phyloP scores from a whole-genome alignment of 1,140 invertebrate species.

The Drosophila arizonae region DNA sequence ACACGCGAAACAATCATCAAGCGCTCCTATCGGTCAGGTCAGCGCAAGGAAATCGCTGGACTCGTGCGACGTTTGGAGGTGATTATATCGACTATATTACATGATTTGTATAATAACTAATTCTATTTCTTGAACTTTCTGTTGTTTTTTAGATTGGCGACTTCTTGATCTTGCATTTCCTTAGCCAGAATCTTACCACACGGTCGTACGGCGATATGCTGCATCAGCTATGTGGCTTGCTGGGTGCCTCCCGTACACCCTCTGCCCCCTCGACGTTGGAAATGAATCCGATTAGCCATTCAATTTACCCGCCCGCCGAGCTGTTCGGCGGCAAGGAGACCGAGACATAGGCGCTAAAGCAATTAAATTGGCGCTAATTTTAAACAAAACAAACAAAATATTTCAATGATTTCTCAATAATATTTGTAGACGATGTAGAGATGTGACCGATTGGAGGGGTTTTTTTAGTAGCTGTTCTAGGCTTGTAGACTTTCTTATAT shows the following conservation, averaged over 20 bases:
- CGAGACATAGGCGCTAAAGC: slow-evolving; percentile 86
- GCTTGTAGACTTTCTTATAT: slow-evolving; percentile 40
- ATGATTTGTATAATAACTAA: neutral
- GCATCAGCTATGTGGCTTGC: slow-evolving; percentile 85
- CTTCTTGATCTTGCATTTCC: slow-evolving; percentile 90
- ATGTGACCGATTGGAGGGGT: slow-evolving; percentile 41
- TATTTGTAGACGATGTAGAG: slow-evolving; percentile 62
- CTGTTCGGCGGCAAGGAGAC: slow-evolving; percentile 90
- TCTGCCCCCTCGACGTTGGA: slow-evolving; percentile 92
- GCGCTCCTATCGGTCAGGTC: slow-evolving; percentile 89
- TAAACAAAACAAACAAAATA: slow-evolving; percentile 29
- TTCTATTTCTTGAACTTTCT: neutral
- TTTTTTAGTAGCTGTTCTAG: slow-evolving; percentile 48
- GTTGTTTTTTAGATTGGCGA: slow-evolving; percentile 88
- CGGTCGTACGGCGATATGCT: slow-evolving; percentile 90
- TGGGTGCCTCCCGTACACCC: slow-evolving; percentile 88
- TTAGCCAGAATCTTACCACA: slow-evolving; percentile 93
- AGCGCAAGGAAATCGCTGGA: slow-evolving; percentile 87
- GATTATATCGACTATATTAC: slow-evolving; percentile 30
- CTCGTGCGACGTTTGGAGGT: slow-evolving; percentile 92
- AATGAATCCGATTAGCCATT: slow-evolving; percentile 88
- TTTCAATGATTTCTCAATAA: slow-evolving; percentile 82
- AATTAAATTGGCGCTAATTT: slow-evolving; percentile 37
- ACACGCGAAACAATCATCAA: slow-evolving; percentile 91
- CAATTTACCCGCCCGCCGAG: slow-evolving; percentile 88